A percentile compares a stretch with the other conserved stretches of the same genome.
phyloP scores from a whole-genome alignment of 2,888 invertebrate species.

The Synergus umbraculus region DNA sequence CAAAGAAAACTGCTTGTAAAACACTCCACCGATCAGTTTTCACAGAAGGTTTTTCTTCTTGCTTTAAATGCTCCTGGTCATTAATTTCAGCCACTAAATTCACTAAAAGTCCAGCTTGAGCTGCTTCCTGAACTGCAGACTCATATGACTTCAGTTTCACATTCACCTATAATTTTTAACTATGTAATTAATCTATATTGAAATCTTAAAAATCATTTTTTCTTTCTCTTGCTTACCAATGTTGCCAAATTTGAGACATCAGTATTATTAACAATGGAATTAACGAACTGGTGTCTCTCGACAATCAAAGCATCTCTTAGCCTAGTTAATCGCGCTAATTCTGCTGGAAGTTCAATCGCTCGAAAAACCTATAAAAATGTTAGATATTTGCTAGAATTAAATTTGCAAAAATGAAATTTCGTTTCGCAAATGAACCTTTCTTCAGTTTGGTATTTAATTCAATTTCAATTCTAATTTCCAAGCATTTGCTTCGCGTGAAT shows the following conservation, averaged over 20 bases:
- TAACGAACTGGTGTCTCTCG: conserved; percentile 81
- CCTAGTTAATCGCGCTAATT: conserved; percentile 81
- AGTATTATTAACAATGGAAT: conserved; percentile 81
- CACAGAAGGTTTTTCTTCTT: conserved; percentile 71
- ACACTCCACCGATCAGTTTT: conserved; percentile 86
- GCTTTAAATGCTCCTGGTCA: conserved; percentile 46
- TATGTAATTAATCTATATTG: background rate
- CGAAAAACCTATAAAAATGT: conserved; percentile 83
- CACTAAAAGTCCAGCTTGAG: conserved; percentile 82
- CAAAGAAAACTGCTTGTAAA: conserved; percentile 91
- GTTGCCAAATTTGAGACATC: conserved; percentile 80
- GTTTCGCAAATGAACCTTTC: too few species aligned
- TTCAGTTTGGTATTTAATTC: background rate
- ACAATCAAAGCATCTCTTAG: conserved; percentile 78
- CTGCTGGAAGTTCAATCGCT: conserved; percentile 87
- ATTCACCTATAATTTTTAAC: conserved; percentile 62
- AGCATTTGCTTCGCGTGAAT: conserved; percentile 7
- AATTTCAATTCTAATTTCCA: background rate
- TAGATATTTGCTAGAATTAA: too few species aligned
- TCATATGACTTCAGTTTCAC: conserved; percentile 72
- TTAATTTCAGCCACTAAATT: conserved; percentile 63
- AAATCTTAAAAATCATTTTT: background rate
- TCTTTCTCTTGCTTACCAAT: conserved; percentile 74
- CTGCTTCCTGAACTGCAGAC: conserved; percentile 84
- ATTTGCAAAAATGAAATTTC: background rate